Evolutionary conservation across 1,140 invertebrate genomes (phyloP).

Genomic region (Solen grandis): DNA sequence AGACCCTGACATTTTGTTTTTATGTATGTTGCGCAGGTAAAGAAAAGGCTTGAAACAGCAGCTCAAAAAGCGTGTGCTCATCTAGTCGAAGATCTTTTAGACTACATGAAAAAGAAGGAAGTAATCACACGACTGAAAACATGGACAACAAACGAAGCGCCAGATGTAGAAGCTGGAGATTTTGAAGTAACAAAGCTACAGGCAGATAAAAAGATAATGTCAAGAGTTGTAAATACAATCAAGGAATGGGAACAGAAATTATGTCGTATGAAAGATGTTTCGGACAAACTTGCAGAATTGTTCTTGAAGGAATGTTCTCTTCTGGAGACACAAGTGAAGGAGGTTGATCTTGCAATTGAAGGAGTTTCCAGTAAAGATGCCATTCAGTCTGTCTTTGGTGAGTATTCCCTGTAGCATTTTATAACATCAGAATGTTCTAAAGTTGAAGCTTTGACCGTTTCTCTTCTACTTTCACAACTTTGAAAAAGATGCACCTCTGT

Average conservation of each 20-base stretch:
- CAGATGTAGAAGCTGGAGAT: conserved; percentile 42
- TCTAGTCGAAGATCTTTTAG: conserved; percentile 16
- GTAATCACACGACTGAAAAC: conserved; percentile 11
- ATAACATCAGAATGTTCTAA: background rate
- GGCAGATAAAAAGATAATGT: conserved; percentile 40
- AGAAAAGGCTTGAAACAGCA: conserved; percentile 24
- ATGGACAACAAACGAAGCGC: conserved; percentile 48
- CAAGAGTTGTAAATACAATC: conserved; percentile 41
- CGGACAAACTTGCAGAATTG: conserved; percentile 30
- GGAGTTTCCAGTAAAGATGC: background rate
- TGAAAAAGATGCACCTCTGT: background rate
- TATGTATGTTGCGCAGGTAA: too few species aligned
- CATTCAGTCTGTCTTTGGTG: background rate
- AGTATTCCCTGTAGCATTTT: background rate
- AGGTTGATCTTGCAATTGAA: conserved; percentile 53
- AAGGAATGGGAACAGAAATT: conserved; percentile 52
- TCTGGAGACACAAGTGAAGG: conserved; percentile 42
- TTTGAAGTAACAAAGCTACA: conserved; percentile 58
- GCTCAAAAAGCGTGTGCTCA: conserved; percentile 36
- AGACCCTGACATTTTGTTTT: too few species aligned
- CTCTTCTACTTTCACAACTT: background rate
- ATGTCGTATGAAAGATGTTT: conserved; percentile 1
- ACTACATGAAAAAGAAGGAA: conserved; percentile 18
- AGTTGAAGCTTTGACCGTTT: background rate
- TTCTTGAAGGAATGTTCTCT: conserved; percentile 57